Evolutionary conservation across 2,113 vertebrate species (phyloP).

Genomic region (Formicarius rufipectus): DNA sequence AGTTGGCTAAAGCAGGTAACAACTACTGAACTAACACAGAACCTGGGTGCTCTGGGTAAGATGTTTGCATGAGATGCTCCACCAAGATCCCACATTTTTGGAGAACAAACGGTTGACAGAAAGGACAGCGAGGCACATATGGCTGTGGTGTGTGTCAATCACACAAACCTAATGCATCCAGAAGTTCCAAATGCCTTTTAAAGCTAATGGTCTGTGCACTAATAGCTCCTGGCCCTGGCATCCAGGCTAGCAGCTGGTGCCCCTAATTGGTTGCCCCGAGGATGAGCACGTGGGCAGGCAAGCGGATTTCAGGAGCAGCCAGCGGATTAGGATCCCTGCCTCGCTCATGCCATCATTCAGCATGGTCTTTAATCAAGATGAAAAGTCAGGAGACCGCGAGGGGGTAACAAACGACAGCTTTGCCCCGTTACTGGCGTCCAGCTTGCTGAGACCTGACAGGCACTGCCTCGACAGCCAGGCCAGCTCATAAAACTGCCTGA

Average conservation of each 20-base stretch:
- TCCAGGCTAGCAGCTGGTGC: slow-evolving; percentile 68
- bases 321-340: slow-evolving; percentile 22
- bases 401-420: slow-evolving; percentile 37
- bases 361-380: slow-evolving; percentile 67
- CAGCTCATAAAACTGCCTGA: not conserved
- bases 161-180: not conserved
- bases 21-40: not conserved
- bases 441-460: not conserved
- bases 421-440: not conserved
- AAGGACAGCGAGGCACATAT: slow-evolving; percentile 24
- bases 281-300: not conserved
- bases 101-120: not conserved
- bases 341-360: not conserved
- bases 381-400: slow-evolving; percentile 18
- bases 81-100: not conserved
- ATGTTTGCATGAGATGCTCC: not conserved
- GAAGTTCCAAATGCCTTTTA: slow-evolving; percentile 69
- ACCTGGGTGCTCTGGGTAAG: not conserved
- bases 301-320: not conserved
- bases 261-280: slow-evolving; percentile 67
- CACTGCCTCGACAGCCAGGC: not conserved
- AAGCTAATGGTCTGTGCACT: slow-evolving; percentile 69
- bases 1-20: not conserved
- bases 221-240: slow-evolving; percentile 65
- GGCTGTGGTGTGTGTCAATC: slow-evolving; percentile 19